Base-by-base conservation (phyloP, 2,797 vertebrate genomes). In the Calcarius lapponicus region DNA sequence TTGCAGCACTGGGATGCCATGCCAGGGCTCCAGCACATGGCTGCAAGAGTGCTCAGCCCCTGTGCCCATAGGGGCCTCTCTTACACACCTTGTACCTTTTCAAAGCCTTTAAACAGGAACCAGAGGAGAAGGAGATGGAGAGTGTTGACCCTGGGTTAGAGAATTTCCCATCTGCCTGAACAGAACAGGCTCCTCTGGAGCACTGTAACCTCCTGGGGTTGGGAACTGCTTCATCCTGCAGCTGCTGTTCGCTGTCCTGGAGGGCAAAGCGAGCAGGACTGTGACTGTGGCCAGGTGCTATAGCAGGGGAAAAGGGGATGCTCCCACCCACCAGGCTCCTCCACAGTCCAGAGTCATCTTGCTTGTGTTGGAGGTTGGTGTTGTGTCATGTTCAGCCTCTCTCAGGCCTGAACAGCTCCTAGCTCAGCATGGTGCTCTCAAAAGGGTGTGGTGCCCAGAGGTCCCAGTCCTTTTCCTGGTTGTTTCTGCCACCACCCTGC, bases 51-150 rank as follows among this genome's bases (percentile, higher is more conserved):
- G 28, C 25, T 84, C 42, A 34, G 38, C 19, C 64, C 60, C n/a
- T 48, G 28, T 10, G 2, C 4, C 1, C 2, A 0, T 1, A 0
- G 2, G 15, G 56, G 14, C 51, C 38, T 82, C n/a, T 45, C 45
- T 22, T 16, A 18, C 5, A 11, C 53, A 29, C 24, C 10, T 4
- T 2, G 18, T 17, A 6, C 21, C 31, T 56, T 65, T 34, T 8
- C 53, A 29, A 42, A 58, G 45, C 58, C 82, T 85, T 58, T 66
- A 34, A 51, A 20, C 6, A 8, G 54, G 51, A 45, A 18, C 40
- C 29, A 21, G n/a, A 83, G 16, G 6, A 65, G n/a, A 18, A 80
- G 31, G 45, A 19, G 36, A 25, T 26, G 47, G 9, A 11, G 13
- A 60, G n/a, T 0, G 0, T 47, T 82, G 84, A 19, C 50, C 16